Evolutionary conservation across 2,797 vertebrate genomes (phyloP), one percentile per base, ranked within the genome.

Genomic region (Gambusia yucatana): DNA sequence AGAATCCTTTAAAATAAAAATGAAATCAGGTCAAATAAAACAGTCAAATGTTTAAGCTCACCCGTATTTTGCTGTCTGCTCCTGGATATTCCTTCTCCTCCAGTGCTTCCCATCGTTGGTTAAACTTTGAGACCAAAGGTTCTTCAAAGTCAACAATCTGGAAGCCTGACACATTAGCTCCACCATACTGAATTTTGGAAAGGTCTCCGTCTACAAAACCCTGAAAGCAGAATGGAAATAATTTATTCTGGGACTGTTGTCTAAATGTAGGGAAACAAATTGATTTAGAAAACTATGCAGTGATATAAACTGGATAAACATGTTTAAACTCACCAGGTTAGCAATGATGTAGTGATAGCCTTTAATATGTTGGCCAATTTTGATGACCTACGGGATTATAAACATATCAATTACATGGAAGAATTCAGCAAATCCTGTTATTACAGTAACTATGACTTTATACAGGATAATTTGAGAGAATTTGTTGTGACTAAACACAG

Each of bases 281-380:
- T 33, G 59, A 63, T 17, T 11, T 10, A 16, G 20, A 7, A 71
- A 63, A 14, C n/a, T 16, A 20, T 41, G 17, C 55, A 2, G 39
- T 0, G 65, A 16, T 41, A n/a, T 2, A 1, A 39, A 30, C 1
- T 17, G 9, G 47, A 39, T 55, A 81, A 74, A 41, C 20, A 2
- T 13, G 5, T 50, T 44, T 63, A 82, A 36, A 95, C 97, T 94
- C 95, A 99, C 98, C 97, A 99, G 94, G 91, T 99, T 99, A 86
- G 98, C 98, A 91, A 99, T 98, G 82, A 99, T 99, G 91, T 99
- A 99, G 93, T 99, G 98, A 86, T 99, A 99, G 82, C 98, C 98
- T 95, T 99, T 99, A 44, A 99, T 98, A 83, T 99, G 98, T 87
- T 98, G 97, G 83, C 98, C 98, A 83, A 98, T 99, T 50, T 98